These are phyloP conservation scores for Erannis defoliaria DNA, from an alignment of 2,888 invertebrate genomes.

Conservation along the genomic window DNA sequence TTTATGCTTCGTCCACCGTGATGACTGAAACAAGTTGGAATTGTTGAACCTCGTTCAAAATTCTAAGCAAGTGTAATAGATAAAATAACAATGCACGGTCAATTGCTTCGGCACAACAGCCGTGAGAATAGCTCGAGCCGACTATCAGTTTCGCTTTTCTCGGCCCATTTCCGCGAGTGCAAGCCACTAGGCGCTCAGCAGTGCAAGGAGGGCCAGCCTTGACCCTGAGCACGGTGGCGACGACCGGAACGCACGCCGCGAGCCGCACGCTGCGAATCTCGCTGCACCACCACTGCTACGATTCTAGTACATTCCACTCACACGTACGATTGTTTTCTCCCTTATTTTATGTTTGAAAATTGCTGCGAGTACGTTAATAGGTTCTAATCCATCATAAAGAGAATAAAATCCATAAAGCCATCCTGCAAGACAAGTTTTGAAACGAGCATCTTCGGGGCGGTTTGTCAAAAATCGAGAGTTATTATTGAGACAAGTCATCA, in stretches of 20 bases:
- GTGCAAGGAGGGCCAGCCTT: slow-evolving; percentile 82
- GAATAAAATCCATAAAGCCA: slow-evolving; percentile 12
- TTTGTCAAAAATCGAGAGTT: slow-evolving; percentile 75
- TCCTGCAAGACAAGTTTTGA: slow-evolving; percentile 34
- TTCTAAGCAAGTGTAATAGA: slow-evolving; percentile 38
- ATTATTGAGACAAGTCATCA: slow-evolving; percentile 62
- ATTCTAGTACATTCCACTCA: slow-evolving; percentile 78
- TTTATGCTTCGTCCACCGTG: slow-evolving; percentile 46
- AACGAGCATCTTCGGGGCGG: slow-evolving; percentile 49
- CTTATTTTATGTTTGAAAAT: slow-evolving; percentile 61
- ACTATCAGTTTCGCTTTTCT: slow-evolving; percentile 78
- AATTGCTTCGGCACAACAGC: slow-evolving; percentile 39
- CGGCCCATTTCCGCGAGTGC: slow-evolving; percentile 71
- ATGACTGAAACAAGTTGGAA: slow-evolving; percentile 36
- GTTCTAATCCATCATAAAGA: slow-evolving; percentile 23
- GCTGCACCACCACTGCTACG: slow-evolving; percentile 69
- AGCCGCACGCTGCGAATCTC: slow-evolving; percentile 78
- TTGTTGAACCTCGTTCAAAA: slow-evolving; percentile 22
- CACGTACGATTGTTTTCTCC: slow-evolving; percentile 77
- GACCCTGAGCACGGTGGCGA: slow-evolving; percentile 85
- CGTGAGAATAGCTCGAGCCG: slow-evolving; percentile 58
- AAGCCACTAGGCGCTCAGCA: slow-evolving; percentile 75
- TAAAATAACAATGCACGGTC: slow-evolving; percentile 40
- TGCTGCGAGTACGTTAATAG: slow-evolving; percentile 58
- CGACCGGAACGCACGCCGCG: slow-evolving; percentile 84